These are phyloP conservation scores for Euura lappo DNA, from an alignment of 1,140 invertebrate genomes.

Conservation along the genomic window DNA sequence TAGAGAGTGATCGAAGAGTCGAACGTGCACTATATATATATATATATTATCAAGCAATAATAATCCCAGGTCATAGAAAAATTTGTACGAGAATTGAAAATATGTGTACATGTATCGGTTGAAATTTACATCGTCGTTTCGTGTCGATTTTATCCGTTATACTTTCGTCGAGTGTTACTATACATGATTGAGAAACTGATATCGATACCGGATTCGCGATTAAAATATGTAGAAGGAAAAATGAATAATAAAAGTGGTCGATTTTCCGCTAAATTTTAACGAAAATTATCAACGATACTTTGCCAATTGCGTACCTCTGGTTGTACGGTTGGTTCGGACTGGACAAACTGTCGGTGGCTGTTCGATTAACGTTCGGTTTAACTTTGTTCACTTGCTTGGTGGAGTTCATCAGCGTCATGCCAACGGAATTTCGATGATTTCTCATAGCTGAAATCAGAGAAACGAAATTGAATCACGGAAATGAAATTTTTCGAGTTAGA, in stretches of 20 bases:
- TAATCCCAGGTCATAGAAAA: too few species aligned
- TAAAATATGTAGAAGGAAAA: neutral
- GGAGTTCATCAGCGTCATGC: slow-evolving; percentile 67
- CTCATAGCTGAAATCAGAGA: slow-evolving; percentile 55
- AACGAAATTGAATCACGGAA: slow-evolving; percentile 6
- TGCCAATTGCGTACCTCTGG: slow-evolving; percentile 46
- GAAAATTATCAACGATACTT: neutral
- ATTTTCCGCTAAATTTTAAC: neutral
- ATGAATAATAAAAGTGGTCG: slow-evolving; percentile 8
- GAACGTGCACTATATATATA: too few species aligned
- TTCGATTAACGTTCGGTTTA: slow-evolving; percentile 81
- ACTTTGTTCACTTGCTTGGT: slow-evolving; percentile 85
- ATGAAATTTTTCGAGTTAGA: neutral
- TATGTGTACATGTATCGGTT: too few species aligned
- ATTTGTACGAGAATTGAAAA: too few species aligned
- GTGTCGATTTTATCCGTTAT: too few species aligned
- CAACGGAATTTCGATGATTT: slow-evolving; percentile 75
- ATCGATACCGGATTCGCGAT: neutral
- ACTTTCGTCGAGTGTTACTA: too few species aligned
- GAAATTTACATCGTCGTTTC: too few species aligned
- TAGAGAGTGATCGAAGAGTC: too few species aligned
- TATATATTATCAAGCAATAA: too few species aligned
- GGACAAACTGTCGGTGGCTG: slow-evolving; percentile 65
- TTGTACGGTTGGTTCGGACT: slow-evolving; percentile 59
- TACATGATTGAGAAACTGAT: neutral